Conservation (phyloP, 2,113 vertebrate species). For the Charina bottae region DNA sequence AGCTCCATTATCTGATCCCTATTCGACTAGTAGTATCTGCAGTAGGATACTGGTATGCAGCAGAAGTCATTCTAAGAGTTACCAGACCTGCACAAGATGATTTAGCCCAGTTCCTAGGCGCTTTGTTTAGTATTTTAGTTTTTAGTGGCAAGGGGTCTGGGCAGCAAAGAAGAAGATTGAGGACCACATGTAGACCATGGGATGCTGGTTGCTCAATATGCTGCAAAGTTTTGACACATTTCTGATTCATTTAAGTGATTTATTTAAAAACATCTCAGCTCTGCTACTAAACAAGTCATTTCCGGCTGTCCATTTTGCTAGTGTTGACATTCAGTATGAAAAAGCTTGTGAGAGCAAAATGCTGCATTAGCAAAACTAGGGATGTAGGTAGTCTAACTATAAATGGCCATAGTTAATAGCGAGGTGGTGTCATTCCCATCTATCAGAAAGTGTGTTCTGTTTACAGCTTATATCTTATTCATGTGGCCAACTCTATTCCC, state of each 20-base stretch:
- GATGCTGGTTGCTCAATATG: neutral
- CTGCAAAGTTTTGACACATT: neutral
- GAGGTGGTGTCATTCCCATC: neutral
- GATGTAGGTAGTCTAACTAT: neutral
- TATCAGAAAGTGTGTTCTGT: neutral
- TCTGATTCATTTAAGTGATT: neutral
- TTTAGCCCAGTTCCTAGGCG: neutral
- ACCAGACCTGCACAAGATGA: neutral
- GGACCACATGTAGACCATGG: neutral
- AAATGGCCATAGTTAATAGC: conserved; percentile 4
- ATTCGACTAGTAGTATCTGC: neutral
- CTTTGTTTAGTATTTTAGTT: neutral
- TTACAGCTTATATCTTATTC: conserved; percentile 40
- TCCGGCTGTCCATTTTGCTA: neutral
- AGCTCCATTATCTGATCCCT: neutral
- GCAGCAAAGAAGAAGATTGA: neutral
- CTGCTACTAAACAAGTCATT: neutral
- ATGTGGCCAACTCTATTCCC: neutral
- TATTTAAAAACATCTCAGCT: neutral
- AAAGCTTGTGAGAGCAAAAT: neutral
- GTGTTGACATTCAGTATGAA: neutral
- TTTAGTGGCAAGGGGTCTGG: neutral
- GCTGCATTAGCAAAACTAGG: neutral
- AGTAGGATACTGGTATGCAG: neutral
- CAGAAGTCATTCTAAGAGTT: neutral